Evolutionary conservation across 2,797 vertebrate genomes (phyloP), one percentile per base, ranked within the genome.

Genomic region (Glyptemys insculpta): DNA sequence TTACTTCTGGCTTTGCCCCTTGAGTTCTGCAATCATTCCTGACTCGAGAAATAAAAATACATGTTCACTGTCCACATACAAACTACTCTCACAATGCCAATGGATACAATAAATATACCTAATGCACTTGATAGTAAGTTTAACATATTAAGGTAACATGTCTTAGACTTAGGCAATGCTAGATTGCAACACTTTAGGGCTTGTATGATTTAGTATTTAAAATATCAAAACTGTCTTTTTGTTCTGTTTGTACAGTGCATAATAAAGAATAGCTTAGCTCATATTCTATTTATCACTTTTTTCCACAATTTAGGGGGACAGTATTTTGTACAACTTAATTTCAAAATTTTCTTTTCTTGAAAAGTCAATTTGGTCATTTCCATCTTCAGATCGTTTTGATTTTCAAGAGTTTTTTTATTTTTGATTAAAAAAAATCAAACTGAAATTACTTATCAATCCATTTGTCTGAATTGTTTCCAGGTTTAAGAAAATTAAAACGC

Each of bases 81-180:
- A 92, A 91, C 83, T 56, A 68, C 19, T 90, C 74, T 79, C 80
- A 6, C 72, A 3, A 83, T 76, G 25, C 18, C 91, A 90, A 83
- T 7, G 12, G 34, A 72, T 90, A 34, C 80, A 79, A 91, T 21
- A 82, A 90, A 41, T 54, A 56, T 41, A 93, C 41, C 34, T 90
- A 93, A 84, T 25, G 18, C 72, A 50, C 95, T 89, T 89, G 90
- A 88, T 86, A 78, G 53, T 76, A 56, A 19, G 79, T 52, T 90
- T 74, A 93, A 95, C 11, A 62, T n/a, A 86, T 88, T 94, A 97
- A 85, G 52, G 79, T 76, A 95, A 54, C 56, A 81, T 79, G 74
- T 90, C 81, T 97, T 97, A 94, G 95, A 92, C 80, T 97, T 97
- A 94, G 95, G 94, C 96, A 96, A 85, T 85, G 34, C 93, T 6